Percentiles rank a stretch among this genome's conserved stretches.
Conservation (phyloP, 2,888 invertebrate species). For the Stegana nigrithorax region DNA sequence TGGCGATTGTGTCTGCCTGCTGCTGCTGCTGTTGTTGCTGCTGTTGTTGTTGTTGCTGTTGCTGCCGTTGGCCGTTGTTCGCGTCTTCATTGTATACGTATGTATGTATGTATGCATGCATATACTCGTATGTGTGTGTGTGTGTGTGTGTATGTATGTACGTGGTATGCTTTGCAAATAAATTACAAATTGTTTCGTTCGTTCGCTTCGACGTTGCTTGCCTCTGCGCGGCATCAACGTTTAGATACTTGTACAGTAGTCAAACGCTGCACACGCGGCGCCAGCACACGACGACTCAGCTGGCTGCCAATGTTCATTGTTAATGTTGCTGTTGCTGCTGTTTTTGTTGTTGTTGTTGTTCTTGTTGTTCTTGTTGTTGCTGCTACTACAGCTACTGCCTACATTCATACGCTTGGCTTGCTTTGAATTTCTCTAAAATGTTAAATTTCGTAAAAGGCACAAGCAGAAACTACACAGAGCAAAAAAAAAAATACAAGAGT, state of each 20-base stretch:
- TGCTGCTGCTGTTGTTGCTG: slow-evolving; percentile 12
- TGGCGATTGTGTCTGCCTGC: too few relatives aligned
- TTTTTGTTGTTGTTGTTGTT: too few relatives aligned
- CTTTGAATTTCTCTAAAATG: slow-evolving; percentile 58
- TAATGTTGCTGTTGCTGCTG: too few relatives aligned
- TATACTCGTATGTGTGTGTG: slow-evolving; percentile 12
- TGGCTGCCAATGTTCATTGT: too few relatives aligned
- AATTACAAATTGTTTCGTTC: slow-evolving; percentile 66
- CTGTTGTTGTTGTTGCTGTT: too few relatives aligned
- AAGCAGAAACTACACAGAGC: neutral
- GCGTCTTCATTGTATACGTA: too few relatives aligned
- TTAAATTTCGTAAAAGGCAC: slow-evolving; percentile 51
- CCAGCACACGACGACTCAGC: slow-evolving; percentile 43
- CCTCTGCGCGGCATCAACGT: neutral
- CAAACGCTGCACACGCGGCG: slow-evolving; percentile 8
- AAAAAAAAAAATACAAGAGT: too few relatives aligned
- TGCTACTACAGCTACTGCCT: slow-evolving; percentile 17
- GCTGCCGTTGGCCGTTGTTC: too few relatives aligned
- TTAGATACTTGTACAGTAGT: neutral
- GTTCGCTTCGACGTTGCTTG: neutral
- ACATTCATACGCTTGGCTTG: slow-evolving; percentile 48
- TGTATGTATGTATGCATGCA: too few relatives aligned
- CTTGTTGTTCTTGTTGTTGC: neutral
- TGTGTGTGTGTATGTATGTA: slow-evolving; percentile 26
- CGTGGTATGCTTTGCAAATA: slow-evolving; percentile 60